Percentiles rank a stretch among this genome's conserved stretches.
Evolutionary conservation across 1,140 invertebrate species (phyloP).

Genomic region (Neocloeon triangulifer): DNA sequence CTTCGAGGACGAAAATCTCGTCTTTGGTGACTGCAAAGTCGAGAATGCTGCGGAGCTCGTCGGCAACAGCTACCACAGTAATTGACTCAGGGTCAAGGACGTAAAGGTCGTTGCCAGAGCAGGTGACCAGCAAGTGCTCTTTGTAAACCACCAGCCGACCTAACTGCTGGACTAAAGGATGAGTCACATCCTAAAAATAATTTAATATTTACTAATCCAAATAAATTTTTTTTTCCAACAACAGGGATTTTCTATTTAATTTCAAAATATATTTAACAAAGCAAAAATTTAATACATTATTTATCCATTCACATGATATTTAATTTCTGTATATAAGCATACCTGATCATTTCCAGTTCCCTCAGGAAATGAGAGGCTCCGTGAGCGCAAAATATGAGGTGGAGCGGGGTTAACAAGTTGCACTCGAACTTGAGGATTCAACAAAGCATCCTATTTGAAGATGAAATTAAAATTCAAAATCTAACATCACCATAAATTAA

Average conservation of each 20-base stretch:
- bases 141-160: conserved; percentile 40
- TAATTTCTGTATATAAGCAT: too few species aligned
- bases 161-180: conserved; percentile 31
- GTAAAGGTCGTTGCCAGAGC: conserved; percentile 42
- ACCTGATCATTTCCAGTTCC: too few species aligned
- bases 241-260: too few species aligned
- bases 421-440: conserved; percentile 32
- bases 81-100: conserved; percentile 44
- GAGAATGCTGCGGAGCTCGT: conserved; percentile 21
- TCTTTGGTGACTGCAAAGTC: conserved; percentile 39
- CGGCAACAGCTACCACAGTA: conserved; percentile 18
- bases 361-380: too few species aligned
- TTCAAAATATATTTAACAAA: too few species aligned
- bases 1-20: conserved; percentile 59
- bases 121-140: conserved; percentile 46
- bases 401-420: conserved; percentile 39
- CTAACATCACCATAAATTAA: conserved; percentile 4
- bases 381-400: conserved; percentile 20
- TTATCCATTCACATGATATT: too few species aligned
- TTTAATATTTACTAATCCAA: too few species aligned
- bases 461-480: conserved; percentile 7
- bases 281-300: too few species aligned
- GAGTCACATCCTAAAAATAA: not conserved
- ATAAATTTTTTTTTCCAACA: too few species aligned
- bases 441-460: conserved; percentile 28